Base-by-base conservation (phyloP, 2,888 invertebrate genomes). In the Drosophila percnosoma region DNA sequence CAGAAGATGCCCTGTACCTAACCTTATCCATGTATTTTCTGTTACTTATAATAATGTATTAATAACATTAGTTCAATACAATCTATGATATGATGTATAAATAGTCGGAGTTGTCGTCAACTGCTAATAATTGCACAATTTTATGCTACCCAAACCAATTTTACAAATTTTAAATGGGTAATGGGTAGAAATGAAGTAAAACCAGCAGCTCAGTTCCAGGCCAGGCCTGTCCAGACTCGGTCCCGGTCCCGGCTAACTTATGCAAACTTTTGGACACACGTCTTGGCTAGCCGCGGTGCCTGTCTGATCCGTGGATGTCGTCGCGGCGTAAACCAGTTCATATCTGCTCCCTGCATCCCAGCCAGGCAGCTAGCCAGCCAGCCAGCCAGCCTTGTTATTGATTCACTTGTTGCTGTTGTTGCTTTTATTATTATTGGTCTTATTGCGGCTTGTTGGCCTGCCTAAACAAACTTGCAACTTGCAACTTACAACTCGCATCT, bases 211-310 rank as follows among this genome's bases (percentile, higher is more conserved):
- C 68, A 29, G 48, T 55, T 62, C 71, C 69, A 52, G 62, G 61
- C 79, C 24, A 38, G 36, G 6, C 27, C 27, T 13, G 58, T 59
- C 71, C 69, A 49, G 65, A 51, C 68, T 24, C 36, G 21, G n/a
- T 27, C 27, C 24, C 53, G 2, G 51, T 49, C 64, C 63, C 36
- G 52, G 36, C 38, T 71, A 72, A 75, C 86, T 85, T 85, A 85
- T 85, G 85, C 85, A 85, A 85, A 85, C 83, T 73, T 70, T 86
- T 75, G 66, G 78, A 86, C 86, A 89, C 87, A 84, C 90, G 82
- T 89, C 80, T 59, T 58, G 51, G 42, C 29, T 53, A 45, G 33
- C 54, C 38, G 65, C 62, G 51, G 40, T 66, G 64, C 33, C 61
- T 65, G 68, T 83, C 83, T 84, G 88, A 88, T 89, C 76, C 72